Base-by-base conservation (phyloP, 1,140 invertebrate genomes). In the Aporrectodea caliginosa region DNA sequence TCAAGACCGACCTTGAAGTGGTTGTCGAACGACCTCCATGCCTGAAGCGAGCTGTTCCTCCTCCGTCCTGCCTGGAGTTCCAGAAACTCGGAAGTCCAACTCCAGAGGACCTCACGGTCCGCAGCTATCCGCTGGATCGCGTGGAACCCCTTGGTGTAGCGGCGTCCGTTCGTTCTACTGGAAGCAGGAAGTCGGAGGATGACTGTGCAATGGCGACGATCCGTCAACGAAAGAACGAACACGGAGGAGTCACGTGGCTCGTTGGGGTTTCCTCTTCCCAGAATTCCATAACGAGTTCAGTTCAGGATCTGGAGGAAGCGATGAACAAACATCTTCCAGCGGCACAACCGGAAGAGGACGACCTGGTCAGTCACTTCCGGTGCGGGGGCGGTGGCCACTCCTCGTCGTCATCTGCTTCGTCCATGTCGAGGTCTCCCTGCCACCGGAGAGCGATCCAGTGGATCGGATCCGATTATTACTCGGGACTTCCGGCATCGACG, bases 321-420 rank as follows among this genome's bases (percentile, higher is more conserved):
- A 98, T 97, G 95, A 96, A 95, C 29, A 96, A 96, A 85, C 95
- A 97, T 89, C 89, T 97, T 68, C 95, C 95, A 14, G 43, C 43
- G 6, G 43, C 6, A 22, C 6, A 22, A 58, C 43, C 6, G 22
- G 43, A 6, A 22, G 43, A 58, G 43, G 43, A 58, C 43, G 43
- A 58, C 22, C 22, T 58, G 6, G 6, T 6, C 6, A 58, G 6
- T 6, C 6, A 58, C 22, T 58, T 58, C 22, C 43, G 6, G 6
- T n/a, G n/a, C n/a, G n/a, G n/a, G n/a, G n/a, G n/a, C n/a, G n/a
- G n/a, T n/a, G n/a, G n/a, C n/a, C 6, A 12, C 43, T 58, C 43
- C 6, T 58, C 43, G 43, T 58, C 43, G 43, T 58, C 43, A 22
- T 58, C 43, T 6, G 6, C 43, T 6, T 58, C 43, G 43, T 12